Conservation (phyloP, 2,888 invertebrate species). For the Eristalinus aeneus region DNA sequence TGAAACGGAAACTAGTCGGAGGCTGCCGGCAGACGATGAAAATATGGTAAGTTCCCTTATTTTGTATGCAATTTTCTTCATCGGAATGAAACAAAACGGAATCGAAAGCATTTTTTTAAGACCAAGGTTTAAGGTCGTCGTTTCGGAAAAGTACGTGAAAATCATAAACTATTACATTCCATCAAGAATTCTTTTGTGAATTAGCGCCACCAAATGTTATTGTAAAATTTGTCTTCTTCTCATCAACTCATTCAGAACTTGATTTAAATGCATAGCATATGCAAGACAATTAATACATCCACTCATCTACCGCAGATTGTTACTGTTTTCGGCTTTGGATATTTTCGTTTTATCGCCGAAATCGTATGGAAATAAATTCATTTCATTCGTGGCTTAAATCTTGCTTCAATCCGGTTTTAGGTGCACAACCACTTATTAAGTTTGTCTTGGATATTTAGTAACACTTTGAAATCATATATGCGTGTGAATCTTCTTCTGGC, state of each 20-base stretch:
- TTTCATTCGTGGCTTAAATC: not conserved
- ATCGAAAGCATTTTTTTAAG: too few relatives aligned
- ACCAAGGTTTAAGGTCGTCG: too few relatives aligned
- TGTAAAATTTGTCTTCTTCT: not conserved
- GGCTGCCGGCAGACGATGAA: conserved; percentile 21
- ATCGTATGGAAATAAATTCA: not conserved
- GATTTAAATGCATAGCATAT: not conserved
- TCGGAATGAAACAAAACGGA: not conserved
- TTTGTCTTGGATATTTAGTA: not conserved
- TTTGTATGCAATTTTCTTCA: not conserved
- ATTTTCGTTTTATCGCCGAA: not conserved
- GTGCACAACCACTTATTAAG: not conserved
- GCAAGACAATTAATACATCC: not conserved
- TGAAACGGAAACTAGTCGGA: conserved; percentile 32
- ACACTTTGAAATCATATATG: not conserved
- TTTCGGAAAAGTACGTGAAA: too few relatives aligned
- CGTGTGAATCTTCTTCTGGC: not conserved
- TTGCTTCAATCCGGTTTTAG: not conserved
- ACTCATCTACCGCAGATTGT: not conserved
- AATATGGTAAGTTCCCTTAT: conserved; percentile 35
- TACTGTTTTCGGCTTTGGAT: not conserved
- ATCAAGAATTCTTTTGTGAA: not conserved
- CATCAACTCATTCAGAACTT: not conserved
- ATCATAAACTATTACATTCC: too few relatives aligned
- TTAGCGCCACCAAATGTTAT: not conserved